Conservation (phyloP, 2,888 invertebrate genomes). For the Acrocyrtus sp. region DNA sequence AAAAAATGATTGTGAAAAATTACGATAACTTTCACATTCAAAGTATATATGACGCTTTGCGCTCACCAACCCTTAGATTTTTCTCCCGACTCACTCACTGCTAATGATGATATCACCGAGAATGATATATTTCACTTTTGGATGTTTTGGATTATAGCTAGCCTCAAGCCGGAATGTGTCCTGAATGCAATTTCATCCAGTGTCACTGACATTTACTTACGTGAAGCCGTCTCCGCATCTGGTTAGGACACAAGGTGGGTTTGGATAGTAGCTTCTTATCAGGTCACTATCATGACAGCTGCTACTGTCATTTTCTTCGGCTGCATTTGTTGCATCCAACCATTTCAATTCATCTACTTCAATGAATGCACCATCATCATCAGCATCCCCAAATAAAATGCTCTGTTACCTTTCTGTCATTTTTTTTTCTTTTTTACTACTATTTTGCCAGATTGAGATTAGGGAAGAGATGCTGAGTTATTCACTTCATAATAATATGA, state of each 20-base stretch:
- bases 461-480: background rate
- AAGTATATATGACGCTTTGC: background rate
- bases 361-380: slow-evolving; percentile 9
- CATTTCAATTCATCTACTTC: background rate
- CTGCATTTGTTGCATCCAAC: background rate
- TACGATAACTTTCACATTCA: too few species aligned
- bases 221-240: slow-evolving; percentile 38
- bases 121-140: background rate
- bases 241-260: slow-evolving; percentile 53
- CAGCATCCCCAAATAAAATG: slow-evolving; percentile 41
- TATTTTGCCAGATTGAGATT: background rate
- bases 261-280: slow-evolving; percentile 58
- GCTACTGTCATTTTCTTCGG: slow-evolving; percentile 48
- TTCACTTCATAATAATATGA: background rate
- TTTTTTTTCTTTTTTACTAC: background rate
- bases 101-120: too few species aligned
- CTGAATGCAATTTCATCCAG: too few species aligned
- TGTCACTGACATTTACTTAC: slow-evolving; percentile 54
- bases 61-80: background rate
- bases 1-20: too few species aligned
- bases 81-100: too few species aligned
- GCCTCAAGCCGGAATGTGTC: too few species aligned
- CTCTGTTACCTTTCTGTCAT: slow-evolving; percentile 42
- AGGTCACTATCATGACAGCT: slow-evolving; percentile 63
- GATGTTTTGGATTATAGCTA: background rate